Evolutionary conservation across 2,113 vertebrate species (phyloP).

Genomic region (Ctenodactylus gundi): DNA sequence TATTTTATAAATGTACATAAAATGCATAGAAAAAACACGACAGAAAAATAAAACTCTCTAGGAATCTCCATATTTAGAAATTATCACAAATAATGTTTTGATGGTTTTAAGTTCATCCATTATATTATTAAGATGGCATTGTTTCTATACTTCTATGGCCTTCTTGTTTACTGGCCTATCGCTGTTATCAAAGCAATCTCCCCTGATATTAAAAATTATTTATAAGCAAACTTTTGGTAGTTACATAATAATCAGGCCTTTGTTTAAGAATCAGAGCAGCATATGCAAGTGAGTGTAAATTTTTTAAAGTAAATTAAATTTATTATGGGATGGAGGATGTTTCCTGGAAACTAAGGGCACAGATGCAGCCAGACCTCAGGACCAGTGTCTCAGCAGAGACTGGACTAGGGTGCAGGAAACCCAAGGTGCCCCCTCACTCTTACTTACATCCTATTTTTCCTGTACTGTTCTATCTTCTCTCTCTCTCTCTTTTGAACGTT

Average conservation of each 20-base stretch:
- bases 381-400: neutral
- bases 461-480: neutral
- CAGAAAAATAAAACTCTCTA: conserved; percentile 42
- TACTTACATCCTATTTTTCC: neutral
- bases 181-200: conserved; percentile 1
- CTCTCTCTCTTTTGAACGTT: neutral
- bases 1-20: neutral
- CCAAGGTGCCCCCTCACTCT: neutral
- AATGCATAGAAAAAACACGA: neutral
- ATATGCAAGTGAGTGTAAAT: neutral
- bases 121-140: conserved; percentile 19
- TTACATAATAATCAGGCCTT: neutral
- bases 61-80: neutral
- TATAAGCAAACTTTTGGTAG: conserved; percentile 28
- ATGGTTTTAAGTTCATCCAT: neutral
- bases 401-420: neutral
- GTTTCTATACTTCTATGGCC: neutral
- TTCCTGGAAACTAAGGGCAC: conserved; percentile 11
- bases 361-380: neutral
- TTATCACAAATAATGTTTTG: neutral
- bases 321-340: neutral
- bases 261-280: neutral
- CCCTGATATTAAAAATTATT: conserved; percentile 12
- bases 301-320: neutral
- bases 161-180: neutral